These are phyloP conservation scores for Mercenaria mercenaria DNA, from an alignment of 1,140 invertebrate species.

Conservation along the genomic window DNA sequence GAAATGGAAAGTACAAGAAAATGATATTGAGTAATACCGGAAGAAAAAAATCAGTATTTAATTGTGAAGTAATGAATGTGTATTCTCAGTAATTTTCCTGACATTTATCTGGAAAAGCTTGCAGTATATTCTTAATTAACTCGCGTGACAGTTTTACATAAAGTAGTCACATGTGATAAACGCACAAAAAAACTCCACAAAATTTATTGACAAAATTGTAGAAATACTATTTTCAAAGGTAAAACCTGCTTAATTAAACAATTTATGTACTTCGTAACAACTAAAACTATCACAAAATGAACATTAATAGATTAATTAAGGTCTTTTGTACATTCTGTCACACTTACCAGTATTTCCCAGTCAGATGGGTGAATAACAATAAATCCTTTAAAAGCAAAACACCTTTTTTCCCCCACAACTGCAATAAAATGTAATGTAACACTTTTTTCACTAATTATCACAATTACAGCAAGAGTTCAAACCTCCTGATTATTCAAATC, in stretches of 20 bases:
- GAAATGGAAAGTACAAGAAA: no score
- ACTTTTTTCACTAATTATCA: neutral
- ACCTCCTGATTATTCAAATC: neutral
- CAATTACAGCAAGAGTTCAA: no score
- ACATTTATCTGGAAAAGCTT: neutral
- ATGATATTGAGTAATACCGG: no score
- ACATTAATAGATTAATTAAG: no score
- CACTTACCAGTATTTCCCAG: no score
- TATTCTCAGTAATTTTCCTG: neutral
- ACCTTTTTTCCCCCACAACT: neutral
- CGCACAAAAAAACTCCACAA: no score
- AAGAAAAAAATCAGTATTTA: neutral
- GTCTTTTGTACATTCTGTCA: no score
- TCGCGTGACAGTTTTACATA: neutral
- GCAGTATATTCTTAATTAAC: conserved; percentile 23
- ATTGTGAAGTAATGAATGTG: neutral
- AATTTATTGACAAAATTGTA: no score
- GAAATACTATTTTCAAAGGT: no score
- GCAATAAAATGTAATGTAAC: neutral
- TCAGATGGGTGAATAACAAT: neutral
- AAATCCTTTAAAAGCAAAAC: neutral
- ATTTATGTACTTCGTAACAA: no score
- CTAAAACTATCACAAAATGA: no score
- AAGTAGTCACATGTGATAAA: conserved; percentile 3
- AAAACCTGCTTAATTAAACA: no score